phyloP scores from a whole-genome alignment of 2,113 vertebrate genomes.

The Rhinoptilus africanus region DNA sequence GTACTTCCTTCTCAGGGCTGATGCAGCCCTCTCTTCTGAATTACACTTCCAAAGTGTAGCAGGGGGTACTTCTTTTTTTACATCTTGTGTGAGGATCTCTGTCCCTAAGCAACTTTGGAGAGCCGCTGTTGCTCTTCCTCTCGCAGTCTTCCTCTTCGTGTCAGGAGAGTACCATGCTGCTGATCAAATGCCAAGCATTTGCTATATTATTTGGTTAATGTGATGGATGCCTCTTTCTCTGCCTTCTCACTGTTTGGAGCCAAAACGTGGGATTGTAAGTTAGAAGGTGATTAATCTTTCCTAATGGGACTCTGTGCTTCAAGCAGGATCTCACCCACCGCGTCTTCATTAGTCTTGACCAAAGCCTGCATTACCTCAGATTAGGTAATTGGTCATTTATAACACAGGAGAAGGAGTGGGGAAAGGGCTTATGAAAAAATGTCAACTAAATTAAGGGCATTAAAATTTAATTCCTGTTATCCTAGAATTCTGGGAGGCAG shows the following conservation, averaged over 20 bases:
- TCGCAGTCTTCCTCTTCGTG: neutral
- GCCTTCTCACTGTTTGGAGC: slow-evolving; percentile 47
- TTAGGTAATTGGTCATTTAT: slow-evolving; percentile 70
- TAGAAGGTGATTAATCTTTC: slow-evolving; percentile 72
- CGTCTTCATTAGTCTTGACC: slow-evolving; percentile 68
- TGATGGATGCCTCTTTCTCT: slow-evolving; percentile 64
- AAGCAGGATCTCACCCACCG: slow-evolving; percentile 46
- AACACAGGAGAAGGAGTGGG: neutral
- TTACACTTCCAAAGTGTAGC: neutral
- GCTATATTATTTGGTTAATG: slow-evolving; percentile 48
- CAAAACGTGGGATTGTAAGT: slow-evolving; percentile 42
- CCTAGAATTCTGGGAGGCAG: slow-evolving; percentile 22
- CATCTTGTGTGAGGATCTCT: neutral
- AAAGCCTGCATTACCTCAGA: slow-evolving; percentile 60
- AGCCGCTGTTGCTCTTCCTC: neutral
- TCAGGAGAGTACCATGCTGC: neutral
- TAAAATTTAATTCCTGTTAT: slow-evolving; percentile 48
- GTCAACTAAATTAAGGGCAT: slow-evolving; percentile 32
- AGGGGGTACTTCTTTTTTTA: neutral
- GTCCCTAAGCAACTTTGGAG: neutral
- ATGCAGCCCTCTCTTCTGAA: neutral
- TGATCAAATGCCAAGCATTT: neutral
- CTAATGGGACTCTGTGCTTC: slow-evolving; percentile 45
- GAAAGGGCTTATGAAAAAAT: slow-evolving; percentile 36
- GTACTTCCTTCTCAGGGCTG: neutral